Base-by-base conservation (phyloP, 2,797 vertebrate genomes). In the Novumbra hubbsi region DNA sequence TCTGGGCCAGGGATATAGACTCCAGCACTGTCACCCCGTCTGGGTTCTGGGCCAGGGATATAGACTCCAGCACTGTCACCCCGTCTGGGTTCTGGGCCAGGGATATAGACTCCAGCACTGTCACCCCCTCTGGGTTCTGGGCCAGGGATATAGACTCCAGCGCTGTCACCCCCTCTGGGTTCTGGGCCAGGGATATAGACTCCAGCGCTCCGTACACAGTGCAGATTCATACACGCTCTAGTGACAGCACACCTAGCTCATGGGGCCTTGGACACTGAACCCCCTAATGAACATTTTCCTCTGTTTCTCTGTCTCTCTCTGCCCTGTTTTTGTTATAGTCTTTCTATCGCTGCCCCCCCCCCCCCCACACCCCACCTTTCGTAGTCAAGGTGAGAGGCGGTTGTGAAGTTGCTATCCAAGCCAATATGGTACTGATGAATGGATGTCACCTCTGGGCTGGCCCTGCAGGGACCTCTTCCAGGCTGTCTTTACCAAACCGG, bases 211-310 rank as follows among this genome's bases (percentile, higher is more conserved):
- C 77, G 87, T 80, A 77, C 77, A 70, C 77, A 55, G 60, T 70
- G 74, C 76, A 88, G 84, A 90, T 91, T 89, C 89, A 88, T 90
- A 88, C 70, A 70, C 76, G 7, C 15, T 70, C 77, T 85, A 82
- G 89, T 86, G 83, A 88, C 86, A 85, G 76, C 81, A 71, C 80
- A 84, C 84, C 79, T 77, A 16, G 62, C 62, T 64, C 62, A 11
- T 30, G 28, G 28, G 28, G 28, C 52, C 52, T 21, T 21, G 5
- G 21, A 57, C 52, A 4, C 41, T n/a, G n/a, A n/a, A n/a, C 41
- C 41, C 41, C 32, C 84, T 88, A 86, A 85, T 84, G 84, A 83
- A 28, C 1, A 30, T 14, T 73, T 76, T 86, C 85, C 82, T 82
- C 84, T 78, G 79, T 81, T 77, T 71, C 81, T 21, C 76, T 79